These are phyloP conservation scores for Hippocampus abdominalis DNA, from an alignment of 2,113 vertebrate genomes.

Conservation along the genomic window DNA sequence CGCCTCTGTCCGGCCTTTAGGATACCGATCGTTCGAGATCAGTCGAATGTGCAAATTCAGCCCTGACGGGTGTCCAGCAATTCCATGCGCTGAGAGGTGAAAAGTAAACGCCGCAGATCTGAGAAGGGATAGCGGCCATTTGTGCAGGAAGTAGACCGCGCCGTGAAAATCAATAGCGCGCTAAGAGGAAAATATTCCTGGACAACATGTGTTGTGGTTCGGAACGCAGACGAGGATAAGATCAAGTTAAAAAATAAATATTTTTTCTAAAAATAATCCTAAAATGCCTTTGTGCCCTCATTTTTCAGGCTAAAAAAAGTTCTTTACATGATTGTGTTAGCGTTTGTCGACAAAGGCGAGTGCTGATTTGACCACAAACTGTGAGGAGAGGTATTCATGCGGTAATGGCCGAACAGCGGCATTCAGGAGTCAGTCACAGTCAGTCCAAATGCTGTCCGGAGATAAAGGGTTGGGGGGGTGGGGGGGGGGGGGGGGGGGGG, in stretches of 20 bases:
- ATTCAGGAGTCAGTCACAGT: slow-evolving; percentile 49
- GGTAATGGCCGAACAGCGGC: slow-evolving; percentile 28
- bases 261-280: too few relatives aligned
- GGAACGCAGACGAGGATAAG: too few relatives aligned
- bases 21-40: neutral
- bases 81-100: neutral
- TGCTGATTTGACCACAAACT: neutral
- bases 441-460: slow-evolving; percentile 45
- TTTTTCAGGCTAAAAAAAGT: neutral
- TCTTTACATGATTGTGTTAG: neutral
- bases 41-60: neutral
- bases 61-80: neutral
- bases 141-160: neutral
- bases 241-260: too few relatives aligned
- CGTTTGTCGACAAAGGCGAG: neutral
- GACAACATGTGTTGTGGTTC: neutral
- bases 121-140: neutral
- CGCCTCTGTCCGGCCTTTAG: neutral
- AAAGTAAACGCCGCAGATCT: neutral
- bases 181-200: neutral
- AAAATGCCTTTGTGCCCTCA: neutral
- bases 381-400: neutral
- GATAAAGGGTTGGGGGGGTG: neutral
- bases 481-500: neutral
- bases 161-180: neutral